These are phyloP conservation scores for Microtus pennsylvanicus DNA, from an alignment of 2,113 vertebrate species.

Conservation along the genomic window DNA sequence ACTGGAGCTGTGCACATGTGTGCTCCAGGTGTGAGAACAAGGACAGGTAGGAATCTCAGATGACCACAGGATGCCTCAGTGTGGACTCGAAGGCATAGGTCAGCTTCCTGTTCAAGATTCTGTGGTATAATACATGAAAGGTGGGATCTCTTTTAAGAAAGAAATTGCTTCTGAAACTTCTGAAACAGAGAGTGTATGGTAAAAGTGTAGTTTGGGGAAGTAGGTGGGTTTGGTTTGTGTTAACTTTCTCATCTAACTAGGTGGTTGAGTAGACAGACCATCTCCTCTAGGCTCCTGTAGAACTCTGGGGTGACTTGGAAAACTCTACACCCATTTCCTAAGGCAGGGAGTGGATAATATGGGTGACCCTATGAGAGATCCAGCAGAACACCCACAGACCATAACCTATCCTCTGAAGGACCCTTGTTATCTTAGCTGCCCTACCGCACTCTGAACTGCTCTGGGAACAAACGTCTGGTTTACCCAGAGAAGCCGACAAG, in stretches of 20 bases:
- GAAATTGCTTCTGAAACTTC: neutral
- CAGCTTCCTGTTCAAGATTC: neutral
- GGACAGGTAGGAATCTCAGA: accelerated
- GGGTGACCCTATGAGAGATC: too few relatives aligned
- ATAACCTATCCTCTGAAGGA: accelerated
- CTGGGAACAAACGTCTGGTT: neutral
- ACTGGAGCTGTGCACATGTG: neutral
- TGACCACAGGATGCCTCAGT: accelerated
- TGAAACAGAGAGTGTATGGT: neutral
- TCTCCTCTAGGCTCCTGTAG: neutral
- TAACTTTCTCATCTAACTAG: neutral
- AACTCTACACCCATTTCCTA: neutral
- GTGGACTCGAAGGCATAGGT: accelerated
- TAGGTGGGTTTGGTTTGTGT: accelerated
- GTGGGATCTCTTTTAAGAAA: neutral
- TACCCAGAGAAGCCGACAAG: neutral
- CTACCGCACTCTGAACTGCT: accelerated
- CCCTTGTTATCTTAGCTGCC: accelerated
- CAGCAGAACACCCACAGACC: neutral
- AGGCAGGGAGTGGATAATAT: neutral
- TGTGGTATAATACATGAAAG: accelerated
- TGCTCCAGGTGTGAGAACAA: neutral
- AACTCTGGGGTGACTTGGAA: neutral
- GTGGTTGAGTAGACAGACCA: too few relatives aligned
- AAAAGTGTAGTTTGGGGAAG: neutral